A percentile compares a stretch with the other conserved stretches of the same genome.
These are phyloP conservation scores for Lagodon rhomboides DNA, from an alignment of 2,797 vertebrate genomes.

Conservation along the genomic window DNA sequence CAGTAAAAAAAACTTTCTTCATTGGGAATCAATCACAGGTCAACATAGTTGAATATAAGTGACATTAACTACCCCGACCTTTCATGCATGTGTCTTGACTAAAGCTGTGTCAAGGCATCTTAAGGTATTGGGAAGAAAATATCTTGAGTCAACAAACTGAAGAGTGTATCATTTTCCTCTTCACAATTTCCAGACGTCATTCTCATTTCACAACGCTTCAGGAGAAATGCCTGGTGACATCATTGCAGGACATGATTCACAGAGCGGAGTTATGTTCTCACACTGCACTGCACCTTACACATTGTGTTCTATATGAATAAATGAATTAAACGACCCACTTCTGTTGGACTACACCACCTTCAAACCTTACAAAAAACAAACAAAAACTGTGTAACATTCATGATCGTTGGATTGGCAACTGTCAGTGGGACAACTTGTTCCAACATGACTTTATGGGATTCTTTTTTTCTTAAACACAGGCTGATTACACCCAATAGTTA, in stretches of 20 bases:
- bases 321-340: neutral
- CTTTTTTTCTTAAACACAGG: neutral
- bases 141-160: neutral
- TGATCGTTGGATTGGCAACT: neutral
- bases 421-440: slow-evolving; percentile 37
- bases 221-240: slow-evolving; percentile 48
- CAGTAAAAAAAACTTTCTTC: slow-evolving; percentile 11
- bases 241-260: slow-evolving; percentile 49
- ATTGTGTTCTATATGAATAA: neutral
- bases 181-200: slow-evolving; percentile 26
- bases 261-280: neutral
- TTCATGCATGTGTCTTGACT: slow-evolving; percentile 11
- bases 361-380: neutral
- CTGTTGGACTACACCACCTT: neutral
- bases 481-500: slow-evolving; percentile 11
- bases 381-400: neutral
- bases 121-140: neutral
- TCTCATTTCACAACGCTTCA: slow-evolving; percentile 44
- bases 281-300: neutral
- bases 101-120: slow-evolving; percentile 16
- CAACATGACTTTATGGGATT: slow-evolving; percentile 35
- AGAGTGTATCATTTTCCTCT: neutral
- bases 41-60: slow-evolving; percentile 3
- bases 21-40: slow-evolving; percentile 10
- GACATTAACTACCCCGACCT: slow-evolving; percentile 13